Evolutionary conservation across 2,797 vertebrate species (phyloP).

Genomic region (Chrysocyon brachyurus): DNA sequence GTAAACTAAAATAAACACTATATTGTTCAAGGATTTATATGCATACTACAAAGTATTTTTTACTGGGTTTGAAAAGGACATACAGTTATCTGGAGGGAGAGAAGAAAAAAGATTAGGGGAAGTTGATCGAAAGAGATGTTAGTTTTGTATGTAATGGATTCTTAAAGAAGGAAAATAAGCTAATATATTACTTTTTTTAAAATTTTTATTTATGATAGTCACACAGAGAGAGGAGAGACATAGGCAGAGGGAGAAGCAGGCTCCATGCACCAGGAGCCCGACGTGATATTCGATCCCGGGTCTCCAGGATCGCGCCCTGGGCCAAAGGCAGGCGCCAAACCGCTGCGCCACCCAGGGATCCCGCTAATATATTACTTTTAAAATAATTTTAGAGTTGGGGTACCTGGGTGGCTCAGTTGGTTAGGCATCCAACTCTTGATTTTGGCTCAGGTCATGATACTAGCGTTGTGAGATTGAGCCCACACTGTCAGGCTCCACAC

Average conservation of each 20-base stretch:
- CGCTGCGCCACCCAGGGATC: no score
- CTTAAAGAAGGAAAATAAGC: conserved; percentile 14
- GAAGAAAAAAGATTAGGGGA: neutral
- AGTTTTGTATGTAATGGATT: neutral
- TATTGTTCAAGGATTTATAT: neutral
- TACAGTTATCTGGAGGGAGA: neutral
- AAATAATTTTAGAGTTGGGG: conserved; percentile 5
- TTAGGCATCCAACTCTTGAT: neutral
- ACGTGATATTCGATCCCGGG: no score
- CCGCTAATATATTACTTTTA: neutral
- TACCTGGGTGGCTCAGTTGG: neutral
- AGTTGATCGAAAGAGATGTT: neutral
- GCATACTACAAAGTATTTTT: neutral
- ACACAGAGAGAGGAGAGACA: no score
- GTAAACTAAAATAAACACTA: neutral
- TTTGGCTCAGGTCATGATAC: neutral
- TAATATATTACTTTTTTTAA: neutral
- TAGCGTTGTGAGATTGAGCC: neutral
- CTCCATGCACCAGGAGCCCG: no score
- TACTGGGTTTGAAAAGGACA: neutral
- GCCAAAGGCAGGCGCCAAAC: no score
- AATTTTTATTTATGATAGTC: no score
- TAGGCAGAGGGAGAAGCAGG: no score
- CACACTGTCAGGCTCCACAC: neutral
- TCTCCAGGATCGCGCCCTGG: no score